phyloP scores from a whole-genome alignment of 2,113 vertebrate species.

The Scomber colias region DNA sequence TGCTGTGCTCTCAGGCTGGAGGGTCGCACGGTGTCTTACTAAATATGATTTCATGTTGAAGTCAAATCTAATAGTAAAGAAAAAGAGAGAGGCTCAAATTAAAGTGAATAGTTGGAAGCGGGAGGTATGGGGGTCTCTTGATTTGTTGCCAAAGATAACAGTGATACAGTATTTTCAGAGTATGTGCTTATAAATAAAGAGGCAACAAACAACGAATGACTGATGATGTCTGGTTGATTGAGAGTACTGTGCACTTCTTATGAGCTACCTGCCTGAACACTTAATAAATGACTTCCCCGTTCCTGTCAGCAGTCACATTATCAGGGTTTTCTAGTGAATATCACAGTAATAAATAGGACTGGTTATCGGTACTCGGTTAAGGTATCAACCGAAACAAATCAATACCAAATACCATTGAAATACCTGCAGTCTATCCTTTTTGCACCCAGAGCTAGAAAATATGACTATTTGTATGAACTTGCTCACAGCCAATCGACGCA shows the following conservation, averaged over 20 bases:
- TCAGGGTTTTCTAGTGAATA: too few species aligned
- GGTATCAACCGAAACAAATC: too few species aligned
- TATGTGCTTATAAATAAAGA: slow-evolving; percentile 50
- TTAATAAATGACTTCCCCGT: slow-evolving; percentile 53
- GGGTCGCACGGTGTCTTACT: background rate
- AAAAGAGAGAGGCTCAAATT: slow-evolving; percentile 4
- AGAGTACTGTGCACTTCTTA: slow-evolving; percentile 10
- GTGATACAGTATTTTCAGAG: slow-evolving; percentile 53
- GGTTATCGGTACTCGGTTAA: too few species aligned
- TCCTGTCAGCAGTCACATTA: background rate
- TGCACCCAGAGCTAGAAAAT: too few species aligned
- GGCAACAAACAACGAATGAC: slow-evolving; percentile 37
- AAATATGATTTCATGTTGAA: slow-evolving; percentile 69
- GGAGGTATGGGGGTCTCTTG: background rate
- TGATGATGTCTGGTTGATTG: slow-evolving; percentile 42
- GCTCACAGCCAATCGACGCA: too few species aligned
- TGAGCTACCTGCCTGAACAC: slow-evolving; percentile 13
- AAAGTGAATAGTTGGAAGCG: background rate
- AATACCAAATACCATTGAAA: too few species aligned
- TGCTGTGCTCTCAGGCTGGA: slow-evolving; percentile 12
- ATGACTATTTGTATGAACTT: too few species aligned
- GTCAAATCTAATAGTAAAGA: slow-evolving; percentile 32
- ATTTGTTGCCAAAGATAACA: slow-evolving; percentile 65
- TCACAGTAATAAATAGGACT: too few species aligned
- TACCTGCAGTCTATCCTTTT: too few species aligned